Percentiles rank a stretch among this genome's conserved stretches.
phyloP scores from a whole-genome alignment of 2,797 vertebrate genomes.

The Leucoraja ocellata region DNA sequence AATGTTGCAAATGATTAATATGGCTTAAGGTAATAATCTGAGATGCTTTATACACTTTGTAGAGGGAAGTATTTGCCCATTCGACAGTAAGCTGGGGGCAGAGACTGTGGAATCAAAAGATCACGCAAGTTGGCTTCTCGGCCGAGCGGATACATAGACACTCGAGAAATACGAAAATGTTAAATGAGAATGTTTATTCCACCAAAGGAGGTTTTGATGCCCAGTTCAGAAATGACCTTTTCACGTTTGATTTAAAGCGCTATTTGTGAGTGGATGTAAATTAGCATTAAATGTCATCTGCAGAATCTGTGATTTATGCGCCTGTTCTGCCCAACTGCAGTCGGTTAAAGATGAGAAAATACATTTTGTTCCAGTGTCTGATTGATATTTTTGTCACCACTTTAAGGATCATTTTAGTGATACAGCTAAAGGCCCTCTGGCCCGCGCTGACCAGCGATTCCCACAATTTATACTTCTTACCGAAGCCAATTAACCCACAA shows the following conservation, averaged over 20 bases:
- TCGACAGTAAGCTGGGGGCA: neutral
- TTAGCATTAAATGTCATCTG: neutral
- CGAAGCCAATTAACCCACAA: too few species aligned
- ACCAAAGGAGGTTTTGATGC: neutral
- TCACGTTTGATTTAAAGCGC: constrained; percentile 8
- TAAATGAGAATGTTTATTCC: constrained; percentile 11
- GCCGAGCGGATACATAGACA: neutral
- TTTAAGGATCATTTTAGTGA: too few species aligned
- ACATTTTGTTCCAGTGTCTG: neutral
- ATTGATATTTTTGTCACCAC: neutral
- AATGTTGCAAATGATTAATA: neutral
- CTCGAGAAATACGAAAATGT: neutral
- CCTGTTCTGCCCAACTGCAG: neutral
- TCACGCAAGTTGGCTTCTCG: neutral
- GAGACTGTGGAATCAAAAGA: neutral
- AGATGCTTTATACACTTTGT: neutral
- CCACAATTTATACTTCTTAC: too few species aligned
- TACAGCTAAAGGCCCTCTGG: too few species aligned
- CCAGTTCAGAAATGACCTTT: constrained; percentile 10
- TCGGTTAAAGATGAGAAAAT: neutral
- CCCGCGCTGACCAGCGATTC: too few species aligned
- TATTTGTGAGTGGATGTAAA: constrained; percentile 7
- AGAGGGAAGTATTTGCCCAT: neutral
- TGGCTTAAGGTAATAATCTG: neutral
- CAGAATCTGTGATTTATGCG: neutral